These are phyloP conservation scores for Heteromurus nitidus DNA, from an alignment of 2,888 invertebrate genomes.

Conservation along the genomic window DNA sequence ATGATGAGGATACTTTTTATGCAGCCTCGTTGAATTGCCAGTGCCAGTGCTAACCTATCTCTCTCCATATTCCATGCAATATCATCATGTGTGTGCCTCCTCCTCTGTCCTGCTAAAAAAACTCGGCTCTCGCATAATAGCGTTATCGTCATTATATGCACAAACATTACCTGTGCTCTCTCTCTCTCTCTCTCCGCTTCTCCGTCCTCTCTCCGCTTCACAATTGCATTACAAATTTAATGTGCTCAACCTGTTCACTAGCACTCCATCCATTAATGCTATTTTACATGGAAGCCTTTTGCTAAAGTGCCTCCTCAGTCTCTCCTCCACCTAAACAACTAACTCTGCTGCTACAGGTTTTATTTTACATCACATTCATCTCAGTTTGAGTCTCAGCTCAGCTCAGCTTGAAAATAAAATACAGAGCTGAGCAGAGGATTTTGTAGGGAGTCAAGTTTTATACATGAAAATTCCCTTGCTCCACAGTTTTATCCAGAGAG, in stretches of 20 bases:
- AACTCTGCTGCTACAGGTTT: conserved; percentile 22
- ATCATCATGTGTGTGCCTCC: not conserved
- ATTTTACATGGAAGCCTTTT: not conserved
- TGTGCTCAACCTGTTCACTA: not conserved
- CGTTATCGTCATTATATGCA: conserved; percentile 14
- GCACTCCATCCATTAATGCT: not conserved
- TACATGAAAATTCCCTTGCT: too few relatives aligned
- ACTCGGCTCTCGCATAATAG: not conserved
- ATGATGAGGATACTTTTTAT: too few relatives aligned
- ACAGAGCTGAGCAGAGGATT: too few relatives aligned
- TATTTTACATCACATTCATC: not conserved
- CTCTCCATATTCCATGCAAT: not conserved
- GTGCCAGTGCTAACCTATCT: too few relatives aligned
- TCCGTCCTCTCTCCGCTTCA: conserved; percentile 39
- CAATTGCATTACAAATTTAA: conserved; percentile 28
- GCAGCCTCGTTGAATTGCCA: too few relatives aligned
- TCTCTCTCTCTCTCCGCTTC: too few relatives aligned
- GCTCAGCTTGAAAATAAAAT: too few relatives aligned
- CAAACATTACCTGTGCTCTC: not conserved
- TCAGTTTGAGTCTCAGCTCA: conserved; percentile 1
- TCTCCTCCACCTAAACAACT: not conserved
- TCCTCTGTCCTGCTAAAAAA: not conserved
- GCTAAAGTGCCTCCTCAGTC: not conserved
- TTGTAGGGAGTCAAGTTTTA: too few relatives aligned
- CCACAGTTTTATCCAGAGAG: not conserved